A percentile compares a stretch with the other conserved stretches of the same genome.
Conservation (phyloP, 2,797 vertebrate genomes). For the Enoplosus armatus region DNA sequence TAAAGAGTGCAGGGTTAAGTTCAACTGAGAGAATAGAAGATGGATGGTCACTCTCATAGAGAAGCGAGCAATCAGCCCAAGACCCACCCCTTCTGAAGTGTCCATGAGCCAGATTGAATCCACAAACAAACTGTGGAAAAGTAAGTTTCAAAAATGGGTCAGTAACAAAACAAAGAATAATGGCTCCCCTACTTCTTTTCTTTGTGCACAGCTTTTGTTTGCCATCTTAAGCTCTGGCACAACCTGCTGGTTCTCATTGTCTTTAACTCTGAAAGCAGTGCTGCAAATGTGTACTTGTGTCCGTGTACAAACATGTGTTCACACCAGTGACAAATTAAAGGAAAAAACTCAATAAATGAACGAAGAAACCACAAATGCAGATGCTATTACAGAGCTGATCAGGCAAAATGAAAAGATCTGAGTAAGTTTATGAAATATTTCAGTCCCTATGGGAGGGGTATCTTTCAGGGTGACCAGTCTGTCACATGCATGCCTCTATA, state of each 20-base stretch:
- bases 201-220: not conserved
- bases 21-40: slow-evolving; percentile 11
- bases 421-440: not conserved
- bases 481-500: no score
- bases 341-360: not conserved
- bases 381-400: not conserved
- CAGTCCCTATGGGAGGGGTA: not conserved
- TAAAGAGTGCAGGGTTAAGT: slow-evolving; percentile 8
- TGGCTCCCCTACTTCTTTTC: not conserved
- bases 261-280: not conserved
- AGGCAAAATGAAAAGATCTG: not conserved
- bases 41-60: slow-evolving; percentile 8
- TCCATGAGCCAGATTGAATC: not conserved
- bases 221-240: not conserved
- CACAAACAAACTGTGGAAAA: slow-evolving; percentile 2
- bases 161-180: not conserved
- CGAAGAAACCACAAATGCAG: not conserved
- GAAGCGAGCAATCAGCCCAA: not conserved
- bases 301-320: not conserved
- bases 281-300: not conserved
- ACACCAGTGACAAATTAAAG: not conserved
- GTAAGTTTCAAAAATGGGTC: not conserved
- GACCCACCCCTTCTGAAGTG: not conserved
- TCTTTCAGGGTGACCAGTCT: not conserved
- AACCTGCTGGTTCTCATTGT: not conserved